Base-by-base conservation (phyloP, 2,888 invertebrate species). In the Ceramica pisi region DNA sequence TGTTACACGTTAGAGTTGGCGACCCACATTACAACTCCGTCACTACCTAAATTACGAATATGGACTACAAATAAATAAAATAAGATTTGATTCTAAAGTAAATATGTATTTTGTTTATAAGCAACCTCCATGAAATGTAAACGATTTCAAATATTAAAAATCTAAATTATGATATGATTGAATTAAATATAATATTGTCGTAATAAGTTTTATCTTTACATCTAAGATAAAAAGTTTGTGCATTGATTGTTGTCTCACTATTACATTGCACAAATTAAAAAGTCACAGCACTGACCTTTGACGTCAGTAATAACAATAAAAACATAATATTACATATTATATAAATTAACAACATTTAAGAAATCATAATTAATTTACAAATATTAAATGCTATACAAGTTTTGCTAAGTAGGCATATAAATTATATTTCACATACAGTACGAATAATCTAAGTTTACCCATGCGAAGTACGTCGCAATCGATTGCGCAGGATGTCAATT, bases 31-130 rank as follows among this genome's bases (percentile, higher is more conserved):
- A n/a, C n/a, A n/a, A n/a, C n/a, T n/a, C n/a, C n/a, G n/a, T n/a
- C n/a, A n/a, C n/a, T n/a, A n/a, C n/a, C n/a, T n/a, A n/a, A n/a
- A n/a, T n/a, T n/a, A n/a, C n/a, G n/a, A n/a, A n/a, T n/a, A n/a
- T n/a, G n/a, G n/a, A 53, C 8, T 16, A 26, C 14, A 12, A 23
- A 23, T 1, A 68, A 67, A 35, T 67, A 44, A 77, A 67, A 76
- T 55, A 19, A 56, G 8, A 12, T 46, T 26, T 38, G 7, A 10
- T 48, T 59, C 7, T 60, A 12, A 76, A 53, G 53, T 59, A 26
- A 26, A 53, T 46, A 44, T 66, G 6, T 19, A 65, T 76, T 67
- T 73, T 38, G 1, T 48, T 67, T 6, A 31, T 41, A 66, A 65
- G 10, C 9, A 31, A 19, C 44, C 8, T 72, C 31, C 50, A 38